These are phyloP conservation scores for Lytechinus variegatus DNA, from an alignment of 35 echinoderm and acorn worm genomes.

Conservation along the genomic window DNA sequence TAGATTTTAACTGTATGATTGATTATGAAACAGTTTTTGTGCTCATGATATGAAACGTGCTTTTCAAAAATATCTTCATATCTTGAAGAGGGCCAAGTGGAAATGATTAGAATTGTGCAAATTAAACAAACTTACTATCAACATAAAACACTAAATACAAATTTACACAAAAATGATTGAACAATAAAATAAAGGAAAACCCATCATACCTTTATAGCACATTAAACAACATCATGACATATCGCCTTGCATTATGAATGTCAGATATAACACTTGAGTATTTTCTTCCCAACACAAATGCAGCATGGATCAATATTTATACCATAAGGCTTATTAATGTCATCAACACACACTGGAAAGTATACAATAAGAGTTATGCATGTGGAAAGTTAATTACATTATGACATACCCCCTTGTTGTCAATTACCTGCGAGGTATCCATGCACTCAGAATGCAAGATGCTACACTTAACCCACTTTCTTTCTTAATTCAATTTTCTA, in stretches of 20 bases:
- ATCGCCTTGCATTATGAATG: neutral
- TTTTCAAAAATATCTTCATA: no score
- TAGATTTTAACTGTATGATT: neutral
- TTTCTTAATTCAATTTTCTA: neutral
- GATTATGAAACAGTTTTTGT: neutral
- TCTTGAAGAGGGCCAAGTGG: no score
- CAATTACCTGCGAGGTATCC: neutral
- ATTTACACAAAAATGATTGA: no score
- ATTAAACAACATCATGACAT: neutral
- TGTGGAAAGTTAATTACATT: conserved; percentile 20
- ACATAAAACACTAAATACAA: no score
- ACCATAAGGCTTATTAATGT: neutral
- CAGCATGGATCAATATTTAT: neutral
- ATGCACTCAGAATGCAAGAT: neutral
- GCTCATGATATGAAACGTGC: no score
- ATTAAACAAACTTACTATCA: no score
- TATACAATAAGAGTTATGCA: neutral
- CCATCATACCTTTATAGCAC: neutral
- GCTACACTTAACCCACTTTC: neutral
- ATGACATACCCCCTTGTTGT: neutral
- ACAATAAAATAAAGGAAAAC: no score
- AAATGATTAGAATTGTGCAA: no score
- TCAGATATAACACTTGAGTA: neutral
- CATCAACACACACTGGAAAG: neutral
- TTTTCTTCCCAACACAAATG: neutral